Conservation (phyloP, 2,888 invertebrate genomes). For the Podabrus alpinus region DNA sequence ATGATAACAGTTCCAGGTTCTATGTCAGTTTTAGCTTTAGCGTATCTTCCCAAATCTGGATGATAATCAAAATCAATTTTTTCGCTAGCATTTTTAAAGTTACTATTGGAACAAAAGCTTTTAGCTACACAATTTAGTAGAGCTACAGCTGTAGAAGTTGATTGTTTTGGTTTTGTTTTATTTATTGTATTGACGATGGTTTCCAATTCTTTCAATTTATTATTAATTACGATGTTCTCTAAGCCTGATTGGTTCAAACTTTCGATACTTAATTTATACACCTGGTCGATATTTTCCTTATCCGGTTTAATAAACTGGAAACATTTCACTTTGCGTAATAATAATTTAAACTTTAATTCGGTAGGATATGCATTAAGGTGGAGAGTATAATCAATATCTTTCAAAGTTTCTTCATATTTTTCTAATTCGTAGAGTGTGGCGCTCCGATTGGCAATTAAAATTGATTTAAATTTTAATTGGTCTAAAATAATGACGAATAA, state of each 20-base stretch:
- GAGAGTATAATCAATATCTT: constrained; percentile 72
- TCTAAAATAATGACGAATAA: not conserved
- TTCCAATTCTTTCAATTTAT: constrained; percentile 37
- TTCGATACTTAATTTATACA: constrained; percentile 70
- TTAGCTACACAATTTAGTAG: constrained; percentile 7
- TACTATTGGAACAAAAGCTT: constrained; percentile 33
- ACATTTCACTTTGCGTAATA: constrained; percentile 74
- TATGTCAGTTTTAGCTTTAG: constrained; percentile 70
- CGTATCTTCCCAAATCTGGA: constrained; percentile 71
- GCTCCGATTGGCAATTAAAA: constrained; percentile 79
- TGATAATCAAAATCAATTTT: constrained; percentile 67
- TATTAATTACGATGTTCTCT: constrained; percentile 50
- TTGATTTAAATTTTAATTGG: constrained; percentile 60
- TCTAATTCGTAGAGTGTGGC: constrained; percentile 77
- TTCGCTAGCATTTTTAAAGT: constrained; percentile 59
- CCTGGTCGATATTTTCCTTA: constrained; percentile 64
- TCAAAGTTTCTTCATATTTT: constrained; percentile 67
- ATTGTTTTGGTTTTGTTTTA: constrained; percentile 37
- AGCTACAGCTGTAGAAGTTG: not conserved
- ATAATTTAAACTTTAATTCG: constrained; percentile 74
- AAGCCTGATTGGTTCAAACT: constrained; percentile 70
- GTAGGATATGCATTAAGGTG: constrained; percentile 68
- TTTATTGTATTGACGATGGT: constrained; percentile 64
- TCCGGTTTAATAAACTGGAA: constrained; percentile 67
- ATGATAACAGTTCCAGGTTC: constrained; percentile 73